Conservation (phyloP, 1,140 invertebrate genomes). For the Zophobas morio region DNA sequence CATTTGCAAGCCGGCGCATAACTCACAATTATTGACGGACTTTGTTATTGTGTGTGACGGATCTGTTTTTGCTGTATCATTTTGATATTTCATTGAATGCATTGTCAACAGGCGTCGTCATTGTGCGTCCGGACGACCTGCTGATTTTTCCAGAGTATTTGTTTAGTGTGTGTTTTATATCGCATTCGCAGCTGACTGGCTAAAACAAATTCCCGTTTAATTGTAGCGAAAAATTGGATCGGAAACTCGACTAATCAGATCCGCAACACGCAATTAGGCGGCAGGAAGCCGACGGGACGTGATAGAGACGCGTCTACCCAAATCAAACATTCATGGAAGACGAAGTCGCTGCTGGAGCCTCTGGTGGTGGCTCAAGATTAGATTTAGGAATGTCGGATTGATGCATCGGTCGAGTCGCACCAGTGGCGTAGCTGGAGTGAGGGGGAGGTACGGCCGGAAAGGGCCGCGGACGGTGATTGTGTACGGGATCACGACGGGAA, state of each 20-base stretch:
- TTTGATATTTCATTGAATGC: constrained; percentile 37
- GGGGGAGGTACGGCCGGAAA: too few species aligned
- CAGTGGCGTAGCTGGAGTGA: neutral
- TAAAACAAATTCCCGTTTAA: constrained; percentile 41
- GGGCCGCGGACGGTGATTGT: too few species aligned
- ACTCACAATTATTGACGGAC: constrained; percentile 29
- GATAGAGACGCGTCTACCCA: constrained; percentile 44
- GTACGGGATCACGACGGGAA: too few species aligned
- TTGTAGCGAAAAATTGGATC: constrained; percentile 42
- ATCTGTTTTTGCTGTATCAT: constrained; percentile 40
- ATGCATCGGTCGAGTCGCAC: constrained; percentile 33
- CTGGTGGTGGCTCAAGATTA: constrained; percentile 40
- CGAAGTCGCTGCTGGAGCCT: constrained; percentile 6
- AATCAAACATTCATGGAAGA: constrained; percentile 50
- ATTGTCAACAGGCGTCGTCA: constrained; percentile 37
- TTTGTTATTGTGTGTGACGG: constrained; percentile 32
- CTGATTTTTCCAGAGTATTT: constrained; percentile 30
- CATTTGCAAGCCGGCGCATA: constrained; percentile 6
- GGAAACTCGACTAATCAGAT: constrained; percentile 34
- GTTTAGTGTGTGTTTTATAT: constrained; percentile 31
- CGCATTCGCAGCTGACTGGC: constrained; percentile 34
- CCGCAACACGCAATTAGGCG: constrained; percentile 43
- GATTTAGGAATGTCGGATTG: constrained; percentile 41
- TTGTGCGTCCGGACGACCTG: constrained; percentile 9
- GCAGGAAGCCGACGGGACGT: constrained; percentile 28